Percentiles rank a stretch among this genome's conserved stretches.
Conservation (phyloP, 1,140 invertebrate species). For the Limonius californicus region DNA sequence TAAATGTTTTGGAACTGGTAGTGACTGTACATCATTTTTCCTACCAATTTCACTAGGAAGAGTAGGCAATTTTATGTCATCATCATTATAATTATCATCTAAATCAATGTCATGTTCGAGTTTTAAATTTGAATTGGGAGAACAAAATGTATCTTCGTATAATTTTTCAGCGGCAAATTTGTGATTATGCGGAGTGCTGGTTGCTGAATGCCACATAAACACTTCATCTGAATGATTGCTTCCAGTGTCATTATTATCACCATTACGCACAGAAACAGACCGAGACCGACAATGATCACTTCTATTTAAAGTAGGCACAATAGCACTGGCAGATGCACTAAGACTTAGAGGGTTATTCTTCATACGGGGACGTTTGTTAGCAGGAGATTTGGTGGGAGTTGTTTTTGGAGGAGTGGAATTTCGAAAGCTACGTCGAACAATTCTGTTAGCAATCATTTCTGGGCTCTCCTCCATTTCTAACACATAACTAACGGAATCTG, state of each 20-base stretch:
- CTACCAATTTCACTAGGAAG: constrained; percentile 44
- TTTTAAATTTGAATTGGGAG: background rate
- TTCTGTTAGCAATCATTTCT: constrained; percentile 58
- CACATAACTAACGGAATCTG: constrained; percentile 79
- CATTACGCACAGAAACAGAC: constrained; percentile 31
- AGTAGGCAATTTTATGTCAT: constrained; percentile 37
- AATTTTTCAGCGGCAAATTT: background rate
- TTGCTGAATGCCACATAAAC: constrained; percentile 24
- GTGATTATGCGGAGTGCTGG: constrained; percentile 16
- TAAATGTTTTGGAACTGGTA: constrained; percentile 53
- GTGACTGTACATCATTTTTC: constrained; percentile 28
- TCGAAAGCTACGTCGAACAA: constrained; percentile 52
- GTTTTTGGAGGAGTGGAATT: constrained; percentile 44
- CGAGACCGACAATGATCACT: constrained; percentile 29
- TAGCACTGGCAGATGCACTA: constrained; percentile 53
- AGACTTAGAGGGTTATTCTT: constrained; percentile 49
- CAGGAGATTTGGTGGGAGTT: constrained; percentile 49
- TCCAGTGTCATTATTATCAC: constrained; percentile 27
- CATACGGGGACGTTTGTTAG: constrained; percentile 48
- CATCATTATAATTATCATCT: constrained; percentile 35
- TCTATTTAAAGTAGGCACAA: constrained; percentile 27
- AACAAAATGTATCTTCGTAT: constrained; percentile 4
- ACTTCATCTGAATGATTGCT: constrained; percentile 23
- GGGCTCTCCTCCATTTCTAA: constrained; percentile 72
- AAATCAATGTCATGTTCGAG: constrained; percentile 35